Percentiles rank a stretch among this genome's conserved stretches.
Conservation (phyloP, 2,888 invertebrate genomes). For the Ecliptopera silaceata region DNA sequence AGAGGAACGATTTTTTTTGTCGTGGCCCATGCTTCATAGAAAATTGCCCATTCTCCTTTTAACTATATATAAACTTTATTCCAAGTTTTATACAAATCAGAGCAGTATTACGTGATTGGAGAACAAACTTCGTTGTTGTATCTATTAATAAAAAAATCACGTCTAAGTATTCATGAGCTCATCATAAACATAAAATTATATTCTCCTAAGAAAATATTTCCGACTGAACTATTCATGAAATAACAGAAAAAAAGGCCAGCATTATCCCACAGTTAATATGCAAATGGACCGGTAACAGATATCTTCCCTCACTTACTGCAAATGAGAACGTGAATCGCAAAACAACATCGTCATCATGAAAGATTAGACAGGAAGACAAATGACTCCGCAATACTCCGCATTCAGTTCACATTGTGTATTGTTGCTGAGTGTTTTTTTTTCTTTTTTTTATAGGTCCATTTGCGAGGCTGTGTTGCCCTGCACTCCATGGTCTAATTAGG, state of each 20-base stretch:
- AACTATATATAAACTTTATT: no score
- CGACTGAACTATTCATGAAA: not conserved
- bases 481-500: constrained; percentile 66
- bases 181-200: not conserved
- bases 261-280: constrained; percentile 26
- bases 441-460: constrained; percentile 64
- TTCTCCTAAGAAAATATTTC: not conserved
- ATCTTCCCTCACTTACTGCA: constrained; percentile 27
- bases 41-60: no score
- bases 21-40: no score
- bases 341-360: constrained; percentile 63
- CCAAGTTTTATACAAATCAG: no score
- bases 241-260: constrained; percentile 3
- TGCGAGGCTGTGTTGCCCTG: constrained; percentile 51
- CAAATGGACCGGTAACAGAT: constrained; percentile 27
- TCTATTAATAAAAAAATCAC: no score
- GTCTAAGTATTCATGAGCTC: no score
- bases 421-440: constrained; percentile 56
- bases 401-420: constrained; percentile 55
- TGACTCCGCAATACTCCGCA: constrained; percentile 14
- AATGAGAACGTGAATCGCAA: constrained; percentile 30
- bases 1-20: no score
- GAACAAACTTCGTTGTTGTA: no score
- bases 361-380: constrained; percentile 74
- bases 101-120: no score